Base-by-base conservation (phyloP, 1,140 invertebrate species). In the Oscheius sp. region DNA sequence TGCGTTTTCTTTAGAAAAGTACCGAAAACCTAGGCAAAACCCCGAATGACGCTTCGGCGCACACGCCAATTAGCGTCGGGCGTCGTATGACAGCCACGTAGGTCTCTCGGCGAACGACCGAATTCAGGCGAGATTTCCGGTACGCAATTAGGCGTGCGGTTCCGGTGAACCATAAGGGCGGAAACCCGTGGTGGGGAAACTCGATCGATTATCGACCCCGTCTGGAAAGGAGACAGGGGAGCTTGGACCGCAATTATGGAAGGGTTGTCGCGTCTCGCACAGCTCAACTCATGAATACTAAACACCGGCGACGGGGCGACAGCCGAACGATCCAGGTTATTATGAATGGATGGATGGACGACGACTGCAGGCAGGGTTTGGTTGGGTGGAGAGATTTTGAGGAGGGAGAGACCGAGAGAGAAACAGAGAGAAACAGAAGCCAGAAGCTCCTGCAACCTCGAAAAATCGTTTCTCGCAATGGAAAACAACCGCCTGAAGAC, bases 261-360 rank as follows among this genome's bases (percentile, higher is more conserved):
- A n/a, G 38, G n/a, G n/a, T n/a, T n/a, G 10, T n/a, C 10, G 38
- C 38, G 10, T 42, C 10, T 42, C 38, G 38, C 38, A 10, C 10
- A n/a, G 7, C 49, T 55, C 49, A 23, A 55, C 28, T 55, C 49
- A 55, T 55, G 49, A 55, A 55, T 55, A 55, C 49, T 55, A 55
- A 55, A 23, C 49, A 55, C 38, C n/a, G 38, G 10, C 38, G 38
- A n/a, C 10, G 38, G 10, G 38, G n/a, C 38, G 38, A 42, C 38
- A n/a, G 10, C 38, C 38, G 38, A n/a, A 42, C 10, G 38, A 42
- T 10, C n/a, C 10, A 42, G 10, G 7, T 4, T 55, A 55, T 55
- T 55, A 55, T 55, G 23, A 55, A 55, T 55, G 49, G 38, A 42
- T 42, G 38, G 38, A 42, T 10, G n/a, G n/a, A n/a, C n/a, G n/a